These are phyloP conservation scores for Heteractis magnifica DNA, from an alignment of 92 coral and sea anemone species.

Conservation along the genomic window DNA sequence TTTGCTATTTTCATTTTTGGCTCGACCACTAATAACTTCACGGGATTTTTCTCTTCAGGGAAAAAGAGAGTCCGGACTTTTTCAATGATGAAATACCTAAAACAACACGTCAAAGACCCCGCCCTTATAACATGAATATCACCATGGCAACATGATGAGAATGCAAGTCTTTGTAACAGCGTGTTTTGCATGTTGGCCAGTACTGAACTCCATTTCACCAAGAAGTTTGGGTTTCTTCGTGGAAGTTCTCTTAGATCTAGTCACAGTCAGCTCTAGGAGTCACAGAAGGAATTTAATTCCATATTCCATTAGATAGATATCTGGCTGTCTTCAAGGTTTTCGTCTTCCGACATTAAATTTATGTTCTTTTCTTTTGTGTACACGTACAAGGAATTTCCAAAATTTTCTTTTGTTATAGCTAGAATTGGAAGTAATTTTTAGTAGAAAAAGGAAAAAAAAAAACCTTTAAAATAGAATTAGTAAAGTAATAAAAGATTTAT, in stretches of 20 bases:
- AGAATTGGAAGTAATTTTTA: background rate
- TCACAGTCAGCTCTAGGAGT: background rate
- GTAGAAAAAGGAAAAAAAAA: background rate
- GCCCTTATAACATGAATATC: constrained; percentile 12
- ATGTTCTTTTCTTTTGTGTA: background rate
- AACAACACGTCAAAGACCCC: constrained; percentile 73
- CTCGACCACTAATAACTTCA: background rate
- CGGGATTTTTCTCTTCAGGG: constrained; percentile 54
- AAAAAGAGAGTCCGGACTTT: constrained; percentile 77
- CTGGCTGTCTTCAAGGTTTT: background rate
- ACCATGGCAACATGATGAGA: background rate
- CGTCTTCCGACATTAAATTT: background rate
- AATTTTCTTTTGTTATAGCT: no score
- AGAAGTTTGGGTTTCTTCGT: background rate
- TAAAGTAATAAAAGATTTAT: background rate
- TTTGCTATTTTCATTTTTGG: background rate
- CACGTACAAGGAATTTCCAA: background rate
- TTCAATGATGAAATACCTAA: constrained; percentile 93
- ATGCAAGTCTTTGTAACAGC: background rate
- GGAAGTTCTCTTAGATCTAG: background rate
- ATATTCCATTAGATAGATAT: background rate
- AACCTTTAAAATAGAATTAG: background rate
- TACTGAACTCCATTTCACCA: background rate
- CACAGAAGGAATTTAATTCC: background rate
- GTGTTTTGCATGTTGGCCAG: background rate